These are phyloP conservation scores for Halcyon leucocephala DNA, from an alignment of 2,797 vertebrate species.

Conservation along the genomic window DNA sequence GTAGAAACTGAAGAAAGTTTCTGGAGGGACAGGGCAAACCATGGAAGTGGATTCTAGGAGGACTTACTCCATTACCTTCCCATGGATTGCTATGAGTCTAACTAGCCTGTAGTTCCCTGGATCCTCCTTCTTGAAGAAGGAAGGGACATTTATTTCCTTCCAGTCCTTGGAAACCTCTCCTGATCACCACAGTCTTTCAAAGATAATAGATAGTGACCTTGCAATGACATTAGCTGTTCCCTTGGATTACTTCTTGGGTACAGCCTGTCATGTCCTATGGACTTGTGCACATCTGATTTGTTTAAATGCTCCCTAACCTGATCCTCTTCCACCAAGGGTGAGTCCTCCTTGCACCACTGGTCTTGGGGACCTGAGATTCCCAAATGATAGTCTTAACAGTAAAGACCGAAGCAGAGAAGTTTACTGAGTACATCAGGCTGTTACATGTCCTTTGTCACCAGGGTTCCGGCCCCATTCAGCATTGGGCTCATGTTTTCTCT, in stretches of 20 bases:
- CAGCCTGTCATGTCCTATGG: background rate
- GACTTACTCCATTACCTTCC: background rate
- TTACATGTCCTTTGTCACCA: background rate
- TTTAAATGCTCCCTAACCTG: background rate
- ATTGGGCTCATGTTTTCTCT: background rate
- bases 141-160: background rate
- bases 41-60: background rate
- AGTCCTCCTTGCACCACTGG: background rate
- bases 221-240: background rate
- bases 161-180: background rate
- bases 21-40: background rate
- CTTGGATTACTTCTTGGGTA: background rate
- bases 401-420: background rate
- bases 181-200: background rate
- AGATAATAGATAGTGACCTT: background rate
- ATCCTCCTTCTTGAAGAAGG: background rate
- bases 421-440: background rate
- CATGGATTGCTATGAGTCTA: background rate
- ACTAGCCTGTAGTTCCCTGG: background rate
- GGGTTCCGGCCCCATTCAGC: background rate
- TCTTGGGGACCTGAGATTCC: background rate
- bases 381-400: background rate
- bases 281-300: accelerated
- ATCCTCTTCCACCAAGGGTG: background rate
- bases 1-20: background rate